Evolutionary conservation across 2,797 vertebrate genomes (phyloP), one percentile per base, ranked within the genome.

Genomic region (Scyliorhinus canicula): DNA sequence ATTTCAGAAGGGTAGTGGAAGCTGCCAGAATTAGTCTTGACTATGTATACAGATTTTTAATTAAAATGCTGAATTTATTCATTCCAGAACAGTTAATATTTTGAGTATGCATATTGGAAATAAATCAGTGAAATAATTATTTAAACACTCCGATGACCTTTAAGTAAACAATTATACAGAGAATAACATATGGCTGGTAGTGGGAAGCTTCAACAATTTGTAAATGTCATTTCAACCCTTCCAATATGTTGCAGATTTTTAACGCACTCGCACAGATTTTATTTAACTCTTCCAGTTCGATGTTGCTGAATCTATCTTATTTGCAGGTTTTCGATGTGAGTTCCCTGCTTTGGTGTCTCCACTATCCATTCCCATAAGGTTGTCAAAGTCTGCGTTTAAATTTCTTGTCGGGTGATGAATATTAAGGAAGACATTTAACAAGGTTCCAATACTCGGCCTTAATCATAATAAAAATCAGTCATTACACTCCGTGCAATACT

Each of bases 1-100:
- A 55, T 94, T 74, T 94, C 44, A 55, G 47, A 74, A 69, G 16
- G 55, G 31, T 52, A 52, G 0, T 1, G 4, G 67, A 55, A 74
- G 44, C 47, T 52, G 93, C 93, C 47, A 93, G 35, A 94, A 94
- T 94, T 69, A 94, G 47, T 74, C 69, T 14, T 52, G 50, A 74
- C 47, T 74, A 94, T 47, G 50, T 74, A n/a, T 94, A 94, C 67
- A 69, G 47, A 94, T 71, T 94, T 94, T 94, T 52, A 94, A 94
- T 69, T 52, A 71, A 71, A 74, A 21, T 52, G 50, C 31, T 52
- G 67, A 52, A 55, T 55, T 11, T 21, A 94, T 74, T 94, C 93
- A 94, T 55, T 69, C 71, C 4, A 50, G 74, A 74, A 28, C 55
- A 74, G 47, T 74, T 74, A 74, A 94, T 71, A 94, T 71, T 52